phyloP scores from a whole-genome alignment of 2,797 vertebrate species.

The Cryptoprocta ferox region DNA sequence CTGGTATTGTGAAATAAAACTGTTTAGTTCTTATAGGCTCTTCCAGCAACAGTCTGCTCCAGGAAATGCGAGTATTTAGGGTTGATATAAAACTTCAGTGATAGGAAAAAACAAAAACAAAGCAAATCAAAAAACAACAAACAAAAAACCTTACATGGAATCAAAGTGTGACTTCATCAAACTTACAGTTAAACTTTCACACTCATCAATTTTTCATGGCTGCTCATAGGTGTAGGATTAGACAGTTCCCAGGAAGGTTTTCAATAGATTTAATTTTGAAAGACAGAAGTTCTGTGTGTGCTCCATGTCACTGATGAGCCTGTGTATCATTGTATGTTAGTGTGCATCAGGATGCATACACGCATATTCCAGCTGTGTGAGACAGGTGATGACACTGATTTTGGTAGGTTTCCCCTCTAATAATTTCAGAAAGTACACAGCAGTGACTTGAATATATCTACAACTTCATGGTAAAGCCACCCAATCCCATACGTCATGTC shows the following conservation, averaged over 20 bases:
- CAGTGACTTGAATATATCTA: neutral
- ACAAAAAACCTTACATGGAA: neutral
- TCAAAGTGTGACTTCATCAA: neutral
- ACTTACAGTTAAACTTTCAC: neutral
- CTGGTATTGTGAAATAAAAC: neutral
- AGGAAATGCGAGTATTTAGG: neutral
- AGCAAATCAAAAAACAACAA: neutral
- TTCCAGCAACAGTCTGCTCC: neutral
- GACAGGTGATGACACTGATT: neutral
- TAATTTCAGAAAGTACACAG: neutral
- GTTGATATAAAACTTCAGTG: neutral
- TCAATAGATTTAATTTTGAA: neutral
- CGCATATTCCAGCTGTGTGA: neutral
- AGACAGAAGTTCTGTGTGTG: neutral
- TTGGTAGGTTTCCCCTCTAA: neutral
- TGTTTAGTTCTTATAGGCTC: neutral
- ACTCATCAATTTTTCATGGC: neutral
- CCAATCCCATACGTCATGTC: neutral
- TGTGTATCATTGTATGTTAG: neutral
- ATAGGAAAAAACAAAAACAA: neutral
- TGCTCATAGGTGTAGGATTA: neutral
- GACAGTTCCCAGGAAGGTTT: neutral
- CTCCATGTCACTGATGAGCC: neutral
- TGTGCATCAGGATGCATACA: neutral
- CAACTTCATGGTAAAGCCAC: neutral